These are phyloP conservation scores for Crotalus viridis DNA, from an alignment of 2,113 vertebrate genomes.

Conservation along the genomic window DNA sequence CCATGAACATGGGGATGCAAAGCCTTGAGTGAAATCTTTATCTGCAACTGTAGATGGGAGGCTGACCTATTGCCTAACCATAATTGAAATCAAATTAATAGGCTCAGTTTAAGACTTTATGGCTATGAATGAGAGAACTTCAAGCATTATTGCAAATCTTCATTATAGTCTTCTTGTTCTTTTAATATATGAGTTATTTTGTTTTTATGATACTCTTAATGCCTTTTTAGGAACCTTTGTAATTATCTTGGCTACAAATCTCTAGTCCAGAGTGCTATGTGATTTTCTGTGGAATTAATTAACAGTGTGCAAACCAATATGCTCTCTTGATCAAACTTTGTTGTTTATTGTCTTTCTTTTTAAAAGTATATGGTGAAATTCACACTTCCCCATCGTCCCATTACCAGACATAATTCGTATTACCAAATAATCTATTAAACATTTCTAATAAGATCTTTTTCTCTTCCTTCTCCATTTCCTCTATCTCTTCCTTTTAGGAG, in stretches of 20 bases:
- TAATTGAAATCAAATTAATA: not conserved
- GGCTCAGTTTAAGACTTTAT: not conserved
- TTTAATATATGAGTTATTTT: not conserved
- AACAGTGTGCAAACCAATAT: conserved; percentile 38
- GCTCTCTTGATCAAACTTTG: conserved; percentile 47
- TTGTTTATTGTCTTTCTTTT: conserved; percentile 33
- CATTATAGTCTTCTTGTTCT: fast-evolving
- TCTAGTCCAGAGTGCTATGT: conserved; percentile 39
- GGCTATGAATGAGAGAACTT: not conserved
- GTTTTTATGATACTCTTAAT: conserved; percentile 11
- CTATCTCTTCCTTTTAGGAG: not conserved
- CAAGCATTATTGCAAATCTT: not conserved
- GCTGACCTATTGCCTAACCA: not conserved
- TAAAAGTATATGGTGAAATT: conserved; percentile 30
- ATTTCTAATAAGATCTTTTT: not conserved
- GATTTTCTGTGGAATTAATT: conserved; percentile 44
- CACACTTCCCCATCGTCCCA: too few relatives aligned
- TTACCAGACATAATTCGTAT: not conserved
- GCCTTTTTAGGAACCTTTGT: conserved; percentile 27
- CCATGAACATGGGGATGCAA: not conserved
- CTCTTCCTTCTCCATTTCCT: not conserved
- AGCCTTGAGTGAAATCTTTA: not conserved
- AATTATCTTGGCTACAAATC: conserved; percentile 45
- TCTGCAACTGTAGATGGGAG: not conserved
- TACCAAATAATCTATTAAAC: conserved; percentile 10